These are phyloP conservation scores for Willowsia nigromaculata DNA, from an alignment of 2,888 invertebrate species.

Conservation along the genomic window DNA sequence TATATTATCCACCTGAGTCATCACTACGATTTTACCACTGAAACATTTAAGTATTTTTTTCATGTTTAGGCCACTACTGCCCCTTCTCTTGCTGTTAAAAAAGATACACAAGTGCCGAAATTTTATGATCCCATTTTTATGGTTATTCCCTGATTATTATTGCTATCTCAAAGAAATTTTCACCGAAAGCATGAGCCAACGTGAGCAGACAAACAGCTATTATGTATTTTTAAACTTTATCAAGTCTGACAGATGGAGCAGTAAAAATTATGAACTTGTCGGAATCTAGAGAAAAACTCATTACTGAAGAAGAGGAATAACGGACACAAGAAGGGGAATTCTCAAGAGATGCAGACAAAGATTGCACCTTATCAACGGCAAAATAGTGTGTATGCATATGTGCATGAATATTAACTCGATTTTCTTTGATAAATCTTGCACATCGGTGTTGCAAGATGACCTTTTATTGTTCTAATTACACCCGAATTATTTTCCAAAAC, in stretches of 20 bases:
- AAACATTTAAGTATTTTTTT: not conserved
- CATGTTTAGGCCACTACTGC: not conserved
- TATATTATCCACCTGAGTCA: not conserved
- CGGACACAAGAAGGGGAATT: constrained; percentile 3
- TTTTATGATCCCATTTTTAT: constrained; percentile 69
- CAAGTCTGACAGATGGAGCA: constrained; percentile 63
- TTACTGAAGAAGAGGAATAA: constrained; percentile 22
- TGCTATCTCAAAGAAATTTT: constrained; percentile 32
- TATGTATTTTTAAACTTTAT: constrained; percentile 66
- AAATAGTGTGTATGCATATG: no score
- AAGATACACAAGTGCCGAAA: constrained; percentile 68
- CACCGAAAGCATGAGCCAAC: constrained; percentile 64
- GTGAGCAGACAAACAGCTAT: constrained; percentile 48
- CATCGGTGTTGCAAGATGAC: constrained; percentile 58
- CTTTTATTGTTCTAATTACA: constrained; percentile 70
- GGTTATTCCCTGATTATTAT: constrained; percentile 49
- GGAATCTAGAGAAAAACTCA: constrained; percentile 45
- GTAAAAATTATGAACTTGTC: constrained; percentile 60
- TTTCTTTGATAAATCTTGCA: constrained; percentile 62
- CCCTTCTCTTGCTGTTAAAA: not conserved
- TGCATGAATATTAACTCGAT: constrained; percentile 13
- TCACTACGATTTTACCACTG: not conserved
- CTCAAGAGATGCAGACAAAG: not conserved
- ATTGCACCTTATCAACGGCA: not conserved
- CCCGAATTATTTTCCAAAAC: constrained; percentile 34